These are phyloP conservation scores for Julus scanicus DNA, from an alignment of 2,888 invertebrate genomes.

Conservation along the genomic window DNA sequence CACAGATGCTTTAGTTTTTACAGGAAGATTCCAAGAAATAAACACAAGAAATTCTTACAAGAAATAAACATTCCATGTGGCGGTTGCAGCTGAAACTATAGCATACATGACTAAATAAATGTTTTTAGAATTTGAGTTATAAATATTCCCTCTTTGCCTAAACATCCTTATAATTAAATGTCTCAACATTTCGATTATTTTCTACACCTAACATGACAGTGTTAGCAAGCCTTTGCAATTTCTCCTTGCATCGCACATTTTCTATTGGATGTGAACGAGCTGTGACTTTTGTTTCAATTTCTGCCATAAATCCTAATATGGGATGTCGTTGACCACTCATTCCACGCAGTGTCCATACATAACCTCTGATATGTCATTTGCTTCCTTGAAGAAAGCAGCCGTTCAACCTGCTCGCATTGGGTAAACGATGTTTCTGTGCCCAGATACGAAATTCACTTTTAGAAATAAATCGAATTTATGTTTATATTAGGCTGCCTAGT, in stretches of 20 bases:
- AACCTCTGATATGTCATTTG: not conserved
- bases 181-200: too few relatives aligned
- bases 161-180: too few relatives aligned
- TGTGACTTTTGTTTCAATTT: slow-evolving; percentile 35
- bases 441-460: not conserved
- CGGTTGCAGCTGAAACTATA: too few relatives aligned
- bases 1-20: too few relatives aligned
- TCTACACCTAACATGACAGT: too few relatives aligned
- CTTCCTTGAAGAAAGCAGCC: not conserved
- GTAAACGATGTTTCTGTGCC: not conserved
- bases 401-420: not conserved
- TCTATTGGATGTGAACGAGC: not conserved
- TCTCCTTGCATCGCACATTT: not conserved
- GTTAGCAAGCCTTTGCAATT: not conserved
- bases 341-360: not conserved
- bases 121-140: too few relatives aligned
- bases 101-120: too few relatives aligned
- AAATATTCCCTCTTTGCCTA: too few relatives aligned
- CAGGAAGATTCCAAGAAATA: too few relatives aligned
- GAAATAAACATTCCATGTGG: too few relatives aligned
- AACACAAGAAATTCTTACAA: too few relatives aligned
- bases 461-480: slow-evolving; percentile 44
- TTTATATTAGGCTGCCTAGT: slow-evolving; percentile 21
- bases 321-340: slow-evolving; percentile 23
- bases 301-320: not conserved